Base-by-base conservation (phyloP, 2,888 invertebrate genomes). In the Cheilosia vulpina region DNA sequence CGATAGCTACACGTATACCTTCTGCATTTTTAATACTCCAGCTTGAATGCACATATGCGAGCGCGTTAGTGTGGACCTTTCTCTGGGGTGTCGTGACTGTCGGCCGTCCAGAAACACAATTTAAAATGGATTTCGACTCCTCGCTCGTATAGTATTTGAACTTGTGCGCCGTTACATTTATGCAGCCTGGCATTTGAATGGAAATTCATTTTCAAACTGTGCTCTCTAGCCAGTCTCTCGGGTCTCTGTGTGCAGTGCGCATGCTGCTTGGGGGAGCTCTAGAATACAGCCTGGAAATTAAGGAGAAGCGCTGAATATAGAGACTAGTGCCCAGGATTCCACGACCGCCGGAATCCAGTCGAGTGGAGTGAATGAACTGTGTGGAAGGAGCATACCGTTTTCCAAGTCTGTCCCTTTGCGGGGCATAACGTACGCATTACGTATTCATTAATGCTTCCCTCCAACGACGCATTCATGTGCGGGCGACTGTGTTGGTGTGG, bases 251-350 rank as follows among this genome's bases (percentile, higher is more conserved):
- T 11, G 27, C 13, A 60, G 0, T 11, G 85, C 85, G 85, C 85
- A 85, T 77, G 85, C 47, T 19, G 52, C 24, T 38, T 50, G 21
- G 45, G 11, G 62, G 43, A 65, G 24, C 5, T 62, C 45, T 15
- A 43, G 17, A 62, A 27, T 15, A 2, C 0, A 0, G 15, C 24
- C 62, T 80, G 84, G 84, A 84, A 84, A 41, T 7, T 11, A 2
- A 68, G 85, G 85, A 68, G 81, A 85, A 85, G 60, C 55, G 85
- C 85, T 85, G 85, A 85, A 85, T 85, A 53, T 17, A 72, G 85
- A 85, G 85, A 45, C 38, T 21, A 17, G 9, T 58, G 55, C 85
- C 81, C 81, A 81, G 81, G 68, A 79, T 45, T 68, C 50, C 31
- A 52, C 19, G 45, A 63, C 50, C 31, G 45, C 21, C 27, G 69